These are phyloP conservation scores for Perodicticus potto DNA, from an alignment of 2,797 vertebrate species.

Conservation along the genomic window DNA sequence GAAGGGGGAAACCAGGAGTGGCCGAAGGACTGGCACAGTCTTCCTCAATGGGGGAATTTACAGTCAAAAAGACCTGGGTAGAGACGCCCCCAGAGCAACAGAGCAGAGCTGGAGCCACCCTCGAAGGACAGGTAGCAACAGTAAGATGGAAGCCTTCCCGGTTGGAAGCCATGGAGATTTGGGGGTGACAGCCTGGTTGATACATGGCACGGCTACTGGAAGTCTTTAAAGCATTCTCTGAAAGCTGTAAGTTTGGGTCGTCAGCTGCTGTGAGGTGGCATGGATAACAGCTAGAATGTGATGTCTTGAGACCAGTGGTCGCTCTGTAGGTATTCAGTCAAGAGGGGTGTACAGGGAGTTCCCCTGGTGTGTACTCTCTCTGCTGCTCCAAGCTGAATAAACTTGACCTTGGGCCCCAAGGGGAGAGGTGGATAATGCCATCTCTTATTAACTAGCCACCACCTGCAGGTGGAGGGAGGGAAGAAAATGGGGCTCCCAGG, in stretches of 20 bases:
- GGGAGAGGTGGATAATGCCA: fast-evolving
- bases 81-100: not conserved
- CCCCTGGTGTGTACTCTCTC: not conserved
- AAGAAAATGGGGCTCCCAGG: not conserved
- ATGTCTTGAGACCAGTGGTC: not conserved
- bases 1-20: too few species aligned
- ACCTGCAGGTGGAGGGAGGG: too few species aligned
- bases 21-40: not conserved
- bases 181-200: not conserved
- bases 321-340: not conserved
- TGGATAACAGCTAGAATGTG: not conserved
- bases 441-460: not conserved
- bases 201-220: not conserved
- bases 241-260: not conserved
- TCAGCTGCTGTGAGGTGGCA: not conserved
- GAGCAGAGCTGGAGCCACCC: not conserved
- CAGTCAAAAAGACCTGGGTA: not conserved
- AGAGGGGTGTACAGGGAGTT: too few species aligned
- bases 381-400: not conserved
- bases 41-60: not conserved
- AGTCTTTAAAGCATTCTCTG: not conserved
- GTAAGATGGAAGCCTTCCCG: not conserved
- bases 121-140: not conserved
- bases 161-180: not conserved
- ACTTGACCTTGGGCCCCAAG: not conserved